These are phyloP conservation scores for Bhutanitis thaidina DNA, from an alignment of 2,888 invertebrate genomes.

Conservation along the genomic window DNA sequence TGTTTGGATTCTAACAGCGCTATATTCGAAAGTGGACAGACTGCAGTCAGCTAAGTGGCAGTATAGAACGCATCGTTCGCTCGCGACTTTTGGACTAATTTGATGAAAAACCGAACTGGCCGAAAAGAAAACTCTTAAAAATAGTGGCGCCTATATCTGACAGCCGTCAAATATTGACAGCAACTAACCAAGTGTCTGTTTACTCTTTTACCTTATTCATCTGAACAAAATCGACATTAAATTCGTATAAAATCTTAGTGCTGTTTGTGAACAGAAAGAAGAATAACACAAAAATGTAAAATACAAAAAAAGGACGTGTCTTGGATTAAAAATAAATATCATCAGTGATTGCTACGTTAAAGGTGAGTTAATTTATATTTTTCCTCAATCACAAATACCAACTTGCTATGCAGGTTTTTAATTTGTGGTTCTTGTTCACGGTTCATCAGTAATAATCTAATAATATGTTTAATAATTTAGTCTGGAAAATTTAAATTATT, in stretches of 20 bases:
- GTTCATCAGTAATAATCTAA: too few species aligned
- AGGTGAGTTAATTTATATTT: background rate
- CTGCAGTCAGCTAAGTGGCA: conserved; percentile 4
- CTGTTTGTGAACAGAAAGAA: background rate
- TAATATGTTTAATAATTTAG: too few species aligned
- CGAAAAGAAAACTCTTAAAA: conserved; percentile 23
- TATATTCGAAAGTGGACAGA: conserved; percentile 12
- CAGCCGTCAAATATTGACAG: conserved; percentile 39
- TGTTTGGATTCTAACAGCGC: background rate
- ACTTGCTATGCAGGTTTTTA: background rate
- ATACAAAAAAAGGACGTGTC: background rate
- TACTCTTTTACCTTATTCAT: too few species aligned
- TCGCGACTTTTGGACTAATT: background rate
- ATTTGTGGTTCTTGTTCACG: too few species aligned
- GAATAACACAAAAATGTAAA: background rate
- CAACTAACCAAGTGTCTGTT: background rate
- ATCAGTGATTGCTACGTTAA: background rate
- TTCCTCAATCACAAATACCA: too few species aligned
- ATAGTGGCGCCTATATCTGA: conserved; percentile 40
- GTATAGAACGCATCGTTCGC: conserved; percentile 7
- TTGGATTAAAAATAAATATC: background rate
- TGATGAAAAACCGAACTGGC: conserved; percentile 25
- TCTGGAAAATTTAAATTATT: too few species aligned
- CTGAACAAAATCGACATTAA: too few species aligned
- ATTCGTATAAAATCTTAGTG: conserved; percentile 2